Base-by-base conservation (phyloP, 2,113 vertebrate species). In the Pluvialis apricaria region DNA sequence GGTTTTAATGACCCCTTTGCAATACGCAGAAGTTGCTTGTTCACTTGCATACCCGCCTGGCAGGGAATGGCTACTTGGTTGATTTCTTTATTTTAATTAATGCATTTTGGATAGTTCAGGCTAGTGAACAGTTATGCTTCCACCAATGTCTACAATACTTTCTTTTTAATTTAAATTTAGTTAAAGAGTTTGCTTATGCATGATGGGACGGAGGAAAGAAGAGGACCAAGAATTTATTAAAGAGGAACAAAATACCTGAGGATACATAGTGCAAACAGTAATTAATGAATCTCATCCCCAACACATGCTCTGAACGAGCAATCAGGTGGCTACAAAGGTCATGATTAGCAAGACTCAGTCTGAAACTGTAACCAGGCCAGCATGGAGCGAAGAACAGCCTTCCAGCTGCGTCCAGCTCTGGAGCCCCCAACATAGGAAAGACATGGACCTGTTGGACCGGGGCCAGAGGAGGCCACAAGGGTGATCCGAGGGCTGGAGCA, bases 281-380 rank as follows among this genome's bases (percentile, higher is more conserved):
- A 61, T 31, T 17, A 19, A 19, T 0, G 14, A 38, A 19, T 19
- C 28, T 69, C 29, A 22, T 3, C 51, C 55, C 8, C 3, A 0
- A 4, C 2, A 17, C 24, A 25, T 19, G 70, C 70, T 44, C 82
- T 77, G 64, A 64, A n/a, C 12, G 22, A 49, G 49, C 49, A 24
- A 24, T 22, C 49, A 38, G 40, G 55, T 1, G 3, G 34, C 45
- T n/a, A 38, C 69, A 45, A 20, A 68, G 47, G 51, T 5, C 31
- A 4, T 26, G 44, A 6, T 11, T 6, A 70, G 60, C 64, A 51
- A 70, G 21, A 28, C 73, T 52, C 73, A 13, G 49, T 1, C 65
- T 55, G 45, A 32, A 42, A 36, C 60, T 13, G 20, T 8, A 20
- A 22, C 28, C 7, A 34, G 76, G 38, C 26, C 55, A 57, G 38